These are phyloP conservation scores for Seira musarum DNA, from an alignment of 2,888 invertebrate species.

Conservation along the genomic window DNA sequence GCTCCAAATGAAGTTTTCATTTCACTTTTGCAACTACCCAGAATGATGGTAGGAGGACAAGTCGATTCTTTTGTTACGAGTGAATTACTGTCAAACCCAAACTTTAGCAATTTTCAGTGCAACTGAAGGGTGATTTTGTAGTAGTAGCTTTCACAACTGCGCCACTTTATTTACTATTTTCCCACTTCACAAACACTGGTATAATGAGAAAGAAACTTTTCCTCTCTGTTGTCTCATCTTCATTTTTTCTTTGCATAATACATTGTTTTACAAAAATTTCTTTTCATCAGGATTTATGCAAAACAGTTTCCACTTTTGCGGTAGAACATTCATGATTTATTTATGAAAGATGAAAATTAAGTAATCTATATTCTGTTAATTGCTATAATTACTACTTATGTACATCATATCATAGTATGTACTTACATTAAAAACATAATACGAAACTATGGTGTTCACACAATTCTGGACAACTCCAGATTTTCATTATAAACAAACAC, in stretches of 20 bases:
- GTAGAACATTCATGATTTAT: background rate
- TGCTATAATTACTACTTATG: slow-evolving; percentile 39
- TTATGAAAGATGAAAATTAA: slow-evolving; percentile 25
- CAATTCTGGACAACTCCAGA: background rate
- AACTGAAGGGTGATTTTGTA: background rate
- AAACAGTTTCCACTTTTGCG: background rate
- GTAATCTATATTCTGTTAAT: slow-evolving; percentile 46
- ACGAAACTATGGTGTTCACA: background rate
- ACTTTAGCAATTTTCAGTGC: background rate
- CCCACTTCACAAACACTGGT: background rate
- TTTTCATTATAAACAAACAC: background rate
- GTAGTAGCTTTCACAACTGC: background rate
- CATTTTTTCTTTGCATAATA: background rate
- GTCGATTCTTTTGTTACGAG: too few species aligned
- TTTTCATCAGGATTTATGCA: background rate
- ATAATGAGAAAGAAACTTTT: background rate
- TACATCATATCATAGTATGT: slow-evolving; percentile 16
- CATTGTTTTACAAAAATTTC: background rate
- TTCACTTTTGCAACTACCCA: background rate
- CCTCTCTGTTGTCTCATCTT: background rate
- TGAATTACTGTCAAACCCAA: background rate
- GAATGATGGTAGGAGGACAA: too few species aligned
- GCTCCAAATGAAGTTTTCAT: background rate
- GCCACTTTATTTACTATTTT: background rate
- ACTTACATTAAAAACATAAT: too few species aligned